A percentile compares a stretch with the other conserved stretches of the same genome.
Evolutionary conservation across 2,113 vertebrate genomes (phyloP).

Genomic region (Oxyruncus cristatus): DNA sequence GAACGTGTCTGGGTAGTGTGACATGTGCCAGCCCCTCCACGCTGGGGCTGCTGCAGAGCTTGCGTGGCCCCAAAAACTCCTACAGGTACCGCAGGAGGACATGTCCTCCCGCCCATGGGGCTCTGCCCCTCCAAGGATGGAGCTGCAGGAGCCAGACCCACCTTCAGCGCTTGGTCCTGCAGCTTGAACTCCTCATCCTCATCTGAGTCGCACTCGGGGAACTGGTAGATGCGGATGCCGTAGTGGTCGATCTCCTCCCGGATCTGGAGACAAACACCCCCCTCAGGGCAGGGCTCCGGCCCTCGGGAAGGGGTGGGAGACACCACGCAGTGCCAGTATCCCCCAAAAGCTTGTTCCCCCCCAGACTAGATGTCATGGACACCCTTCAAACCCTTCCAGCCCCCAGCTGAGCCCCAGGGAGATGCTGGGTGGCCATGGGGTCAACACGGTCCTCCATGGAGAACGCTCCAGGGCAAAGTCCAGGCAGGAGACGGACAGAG

Average conservation of each 20-base stretch:
- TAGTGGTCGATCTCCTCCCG: constrained; percentile 92
- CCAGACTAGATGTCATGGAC: background rate
- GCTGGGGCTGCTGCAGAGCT: background rate
- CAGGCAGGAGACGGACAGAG: background rate
- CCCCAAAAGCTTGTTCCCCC: background rate
- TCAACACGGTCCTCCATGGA: background rate
- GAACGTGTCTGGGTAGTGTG: background rate
- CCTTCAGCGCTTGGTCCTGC: constrained; percentile 94
- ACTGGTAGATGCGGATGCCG: constrained; percentile 95
- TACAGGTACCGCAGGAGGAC: background rate
- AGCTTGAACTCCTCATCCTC: constrained; percentile 97
- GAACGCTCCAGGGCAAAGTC: background rate
- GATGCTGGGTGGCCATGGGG: background rate
- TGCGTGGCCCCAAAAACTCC: background rate
- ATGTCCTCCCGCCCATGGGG: rapidly evolving
- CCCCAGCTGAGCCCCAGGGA: background rate
- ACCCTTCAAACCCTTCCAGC: background rate
- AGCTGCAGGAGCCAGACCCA: constrained; percentile 42
- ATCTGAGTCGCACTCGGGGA: constrained; percentile 95
- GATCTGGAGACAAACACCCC: constrained; percentile 77
- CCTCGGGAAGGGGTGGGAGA: background rate
- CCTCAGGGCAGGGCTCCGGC: background rate
- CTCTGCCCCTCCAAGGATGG: background rate
- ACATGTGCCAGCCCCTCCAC: too few species aligned
- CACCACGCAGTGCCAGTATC: rapidly evolving